These are phyloP conservation scores for Lasioglossum vierecki DNA, from an alignment of 2,888 invertebrate species.

Conservation along the genomic window DNA sequence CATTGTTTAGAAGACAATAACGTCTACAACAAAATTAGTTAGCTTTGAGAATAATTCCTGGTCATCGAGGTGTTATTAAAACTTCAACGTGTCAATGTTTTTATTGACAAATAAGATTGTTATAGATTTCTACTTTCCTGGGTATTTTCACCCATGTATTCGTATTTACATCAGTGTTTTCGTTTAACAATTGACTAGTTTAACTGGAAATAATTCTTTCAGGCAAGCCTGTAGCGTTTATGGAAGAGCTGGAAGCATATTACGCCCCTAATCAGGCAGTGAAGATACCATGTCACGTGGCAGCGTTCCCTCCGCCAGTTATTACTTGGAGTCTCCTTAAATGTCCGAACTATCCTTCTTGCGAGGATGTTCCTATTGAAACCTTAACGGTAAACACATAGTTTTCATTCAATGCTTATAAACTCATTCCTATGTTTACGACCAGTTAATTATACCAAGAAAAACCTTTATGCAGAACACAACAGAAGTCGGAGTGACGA, in stretches of 20 bases:
- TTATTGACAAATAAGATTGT: background rate
- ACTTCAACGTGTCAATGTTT: background rate
- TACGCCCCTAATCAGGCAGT: slow-evolving; percentile 84
- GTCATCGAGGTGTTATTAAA: background rate
- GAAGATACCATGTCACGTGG: slow-evolving; percentile 85
- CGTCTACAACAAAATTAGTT: background rate
- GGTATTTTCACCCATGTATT: too few relatives aligned
- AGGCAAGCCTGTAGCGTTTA: slow-evolving; percentile 85
- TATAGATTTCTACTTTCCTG: background rate
- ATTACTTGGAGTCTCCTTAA: slow-evolving; percentile 86
- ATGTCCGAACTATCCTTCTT: slow-evolving; percentile 82
- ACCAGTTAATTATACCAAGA: background rate
- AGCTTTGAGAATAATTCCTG: background rate
- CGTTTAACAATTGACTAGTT: background rate
- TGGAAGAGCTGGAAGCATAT: slow-evolving; percentile 79
- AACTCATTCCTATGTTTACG: background rate
- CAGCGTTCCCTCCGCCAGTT: slow-evolving; percentile 86
- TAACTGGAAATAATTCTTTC: slow-evolving; percentile 65
- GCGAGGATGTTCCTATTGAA: slow-evolving; percentile 3
- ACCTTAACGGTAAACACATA: slow-evolving; percentile 41
- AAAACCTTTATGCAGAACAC: slow-evolving; percentile 32
- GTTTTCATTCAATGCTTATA: background rate
- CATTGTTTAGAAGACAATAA: background rate
- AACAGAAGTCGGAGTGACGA: background rate
- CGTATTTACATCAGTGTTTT: too few relatives aligned